Evolutionary conservation across 2,888 invertebrate species (phyloP), one percentile per base, ranked within the genome.

Genomic region (Drosophila mimetica): DNA sequence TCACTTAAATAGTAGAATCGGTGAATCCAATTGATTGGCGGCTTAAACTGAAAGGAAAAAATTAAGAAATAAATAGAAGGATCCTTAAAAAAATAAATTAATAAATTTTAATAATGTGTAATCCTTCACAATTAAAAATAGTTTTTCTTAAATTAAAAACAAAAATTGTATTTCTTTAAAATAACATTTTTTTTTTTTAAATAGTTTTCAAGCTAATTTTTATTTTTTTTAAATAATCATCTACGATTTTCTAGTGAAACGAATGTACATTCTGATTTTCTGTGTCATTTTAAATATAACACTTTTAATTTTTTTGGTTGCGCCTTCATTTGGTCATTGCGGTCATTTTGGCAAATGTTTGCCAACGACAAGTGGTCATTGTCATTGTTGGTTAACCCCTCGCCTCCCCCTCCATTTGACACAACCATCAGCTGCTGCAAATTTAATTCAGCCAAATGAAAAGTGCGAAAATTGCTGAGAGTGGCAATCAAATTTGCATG

Each of bases 401-500:
- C 5, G 2, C 39, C 20, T 5, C 20, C 3, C 16, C 37, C 37
- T 16, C 34, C 34, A 4, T 34, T n/a, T 32, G 0, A 6, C 37
- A n/a, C 14, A 20, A 4, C 22, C 30, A 4, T 4, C 39, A 25
- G 11, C 37, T 53, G 28, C 32, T 61, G 18, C 44, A 74, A 78
- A 65, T 78, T 85, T 67, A 82, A 78, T 85, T 79, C 85, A 66
- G 55, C 54, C 37, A 22, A 65, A 44, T 28, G 52, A 22, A 52
- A 69, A 70, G 59, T 50, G 58, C n/a, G 51, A 70, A 52, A 70
- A 70, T 59, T 46, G 70, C 18, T 52, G 47, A 70, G 52, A 59
- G 41, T 52, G 86, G 73, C 80, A 75, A 81, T 81, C 69, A 86
- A 81, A 86, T 86, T 81, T 81, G 70, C 86, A 86, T 86, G 60